phyloP scores from a whole-genome alignment of 2,113 vertebrate species.

The Polypterus bichir region DNA sequence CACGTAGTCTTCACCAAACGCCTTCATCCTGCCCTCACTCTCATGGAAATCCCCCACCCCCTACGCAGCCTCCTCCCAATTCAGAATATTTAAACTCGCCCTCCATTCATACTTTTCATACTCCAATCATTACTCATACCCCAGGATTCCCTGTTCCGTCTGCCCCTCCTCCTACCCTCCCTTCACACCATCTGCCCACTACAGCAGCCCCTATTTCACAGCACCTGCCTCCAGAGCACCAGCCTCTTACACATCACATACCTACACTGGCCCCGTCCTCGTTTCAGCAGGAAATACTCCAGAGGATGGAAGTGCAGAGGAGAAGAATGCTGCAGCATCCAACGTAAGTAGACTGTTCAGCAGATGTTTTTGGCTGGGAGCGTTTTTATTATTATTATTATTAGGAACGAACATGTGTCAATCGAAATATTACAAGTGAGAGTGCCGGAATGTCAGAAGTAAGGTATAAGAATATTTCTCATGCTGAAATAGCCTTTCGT shows the following conservation, averaged over 20 bases:
- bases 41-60: slow-evolving; percentile 78
- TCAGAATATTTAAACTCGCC: slow-evolving; percentile 91
- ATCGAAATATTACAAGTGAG: no score
- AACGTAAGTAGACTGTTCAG: slow-evolving; percentile 59
- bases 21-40: slow-evolving; percentile 83
- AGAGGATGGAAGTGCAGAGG: slow-evolving; percentile 91
- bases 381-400: no score
- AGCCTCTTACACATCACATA: slow-evolving; percentile 80
- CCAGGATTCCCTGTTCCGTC: slow-evolving; percentile 70
- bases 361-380: neutral
- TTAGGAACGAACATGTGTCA: no score
- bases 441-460: no score
- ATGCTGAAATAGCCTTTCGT: no score
- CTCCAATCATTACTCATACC: slow-evolving; percentile 72
- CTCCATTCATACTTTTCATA: slow-evolving; percentile 80
- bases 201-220: slow-evolving; percentile 69
- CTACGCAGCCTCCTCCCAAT: slow-evolving; percentile 74
- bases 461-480: no score
- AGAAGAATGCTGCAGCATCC: slow-evolving; percentile 95
- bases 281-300: slow-evolving; percentile 89
- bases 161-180: slow-evolving; percentile 65
- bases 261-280: slow-evolving; percentile 71
- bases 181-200: slow-evolving; percentile 69
- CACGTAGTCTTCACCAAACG: slow-evolving; percentile 82
- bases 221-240: slow-evolving; percentile 76